Percentiles rank a stretch among this genome's conserved stretches.
Conservation (phyloP, 2,888 invertebrate species). For the Rhimphoctona megacephalus region DNA sequence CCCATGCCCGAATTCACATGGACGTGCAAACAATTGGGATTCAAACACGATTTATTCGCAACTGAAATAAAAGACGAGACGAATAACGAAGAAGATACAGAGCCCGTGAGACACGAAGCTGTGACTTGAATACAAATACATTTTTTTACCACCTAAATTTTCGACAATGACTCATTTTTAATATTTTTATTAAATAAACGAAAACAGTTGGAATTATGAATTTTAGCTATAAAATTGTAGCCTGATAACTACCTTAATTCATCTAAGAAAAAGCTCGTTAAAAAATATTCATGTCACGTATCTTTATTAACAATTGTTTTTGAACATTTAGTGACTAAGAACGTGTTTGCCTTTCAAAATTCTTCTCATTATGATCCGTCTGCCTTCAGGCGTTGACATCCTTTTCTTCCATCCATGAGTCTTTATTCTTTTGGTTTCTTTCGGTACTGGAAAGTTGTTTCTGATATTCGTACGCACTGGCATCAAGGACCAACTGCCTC, state of each 20-base stretch:
- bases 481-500: slow-evolving; percentile 77
- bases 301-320: neutral
- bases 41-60: slow-evolving; percentile 70
- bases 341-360: slow-evolving; percentile 91
- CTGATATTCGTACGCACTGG: slow-evolving; percentile 86
- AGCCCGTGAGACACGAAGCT: slow-evolving; percentile 18
- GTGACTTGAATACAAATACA: slow-evolving; percentile 44
- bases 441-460: slow-evolving; percentile 91
- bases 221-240: neutral
- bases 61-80: slow-evolving; percentile 3
- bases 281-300: neutral
- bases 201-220: neutral
- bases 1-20: slow-evolving; percentile 79
- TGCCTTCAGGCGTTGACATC: slow-evolving; percentile 89
- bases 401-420: slow-evolving; percentile 90
- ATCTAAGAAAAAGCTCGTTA: neutral
- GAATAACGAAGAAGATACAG: neutral
- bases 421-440: slow-evolving; percentile 89
- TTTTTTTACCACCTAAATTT: neutral
- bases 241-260: neutral
- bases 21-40: slow-evolving; percentile 79
- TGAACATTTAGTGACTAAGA: slow-evolving; percentile 87
- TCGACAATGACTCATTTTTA: neutral
- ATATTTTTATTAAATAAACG: slow-evolving; percentile 1
- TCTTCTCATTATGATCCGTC: slow-evolving; percentile 91